These are phyloP conservation scores for Sturnus vulgaris DNA, from an alignment of 2,113 vertebrate genomes.

Conservation along the genomic window DNA sequence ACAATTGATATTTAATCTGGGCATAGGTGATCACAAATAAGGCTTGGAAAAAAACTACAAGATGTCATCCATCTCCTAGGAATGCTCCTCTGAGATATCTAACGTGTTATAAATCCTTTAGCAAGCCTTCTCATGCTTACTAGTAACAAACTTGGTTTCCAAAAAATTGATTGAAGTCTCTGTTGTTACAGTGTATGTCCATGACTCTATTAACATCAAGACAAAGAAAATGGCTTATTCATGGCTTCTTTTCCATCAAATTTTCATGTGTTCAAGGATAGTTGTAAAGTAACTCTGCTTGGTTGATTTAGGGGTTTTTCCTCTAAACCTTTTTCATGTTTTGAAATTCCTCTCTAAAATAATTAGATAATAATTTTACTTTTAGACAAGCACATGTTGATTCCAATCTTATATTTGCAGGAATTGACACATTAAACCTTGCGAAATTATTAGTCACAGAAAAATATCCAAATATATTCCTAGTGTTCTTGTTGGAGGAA, in stretches of 20 bases:
- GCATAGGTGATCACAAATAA: background rate
- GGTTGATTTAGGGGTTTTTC: accelerated
- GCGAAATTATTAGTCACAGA: background rate
- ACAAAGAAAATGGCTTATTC: background rate
- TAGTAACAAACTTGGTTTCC: background rate
- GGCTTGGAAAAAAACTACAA: background rate
- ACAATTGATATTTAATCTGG: background rate
- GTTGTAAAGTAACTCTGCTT: background rate
- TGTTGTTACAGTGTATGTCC: background rate
- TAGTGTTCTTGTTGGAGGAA: background rate
- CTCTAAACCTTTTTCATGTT: background rate
- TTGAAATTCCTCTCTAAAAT: background rate
- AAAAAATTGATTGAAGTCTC: background rate
- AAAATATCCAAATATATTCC: background rate
- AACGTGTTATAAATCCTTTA: background rate
- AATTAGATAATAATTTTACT: background rate
- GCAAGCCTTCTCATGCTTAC: background rate
- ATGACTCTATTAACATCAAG: background rate
- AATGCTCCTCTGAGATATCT: background rate
- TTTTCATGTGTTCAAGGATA: background rate
- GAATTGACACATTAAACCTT: background rate
- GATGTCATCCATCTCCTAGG: background rate
- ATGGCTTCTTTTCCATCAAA: background rate
- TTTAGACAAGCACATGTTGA: background rate
- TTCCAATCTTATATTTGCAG: background rate